These are phyloP conservation scores for Epizoanthus fatuus DNA, from an alignment of 92 coral and sea anemone species.

Conservation along the genomic window DNA sequence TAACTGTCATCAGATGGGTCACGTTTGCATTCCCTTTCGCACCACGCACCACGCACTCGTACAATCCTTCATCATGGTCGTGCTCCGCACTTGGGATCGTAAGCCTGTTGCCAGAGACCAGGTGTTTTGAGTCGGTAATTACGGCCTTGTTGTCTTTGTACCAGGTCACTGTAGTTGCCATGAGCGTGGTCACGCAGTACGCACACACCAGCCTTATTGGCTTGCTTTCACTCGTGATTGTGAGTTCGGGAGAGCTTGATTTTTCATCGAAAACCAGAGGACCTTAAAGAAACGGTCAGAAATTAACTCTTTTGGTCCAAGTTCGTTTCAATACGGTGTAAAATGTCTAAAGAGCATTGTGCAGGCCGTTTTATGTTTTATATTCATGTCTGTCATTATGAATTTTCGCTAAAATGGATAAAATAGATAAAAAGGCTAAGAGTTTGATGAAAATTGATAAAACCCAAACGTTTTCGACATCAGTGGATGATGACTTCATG, in stretches of 20 bases:
- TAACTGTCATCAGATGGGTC: slow-evolving; percentile 58
- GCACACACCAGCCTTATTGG: slow-evolving; percentile 2
- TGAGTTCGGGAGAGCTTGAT: slow-evolving; percentile 1
- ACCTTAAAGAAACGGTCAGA: neutral
- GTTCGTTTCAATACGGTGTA: too few relatives aligned
- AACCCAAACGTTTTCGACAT: too few relatives aligned
- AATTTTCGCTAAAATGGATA: too few relatives aligned
- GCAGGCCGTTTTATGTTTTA: too few relatives aligned
- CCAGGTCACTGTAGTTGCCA: slow-evolving; percentile 20
- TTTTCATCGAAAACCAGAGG: slow-evolving; percentile 13
- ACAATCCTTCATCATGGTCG: slow-evolving; percentile 72
- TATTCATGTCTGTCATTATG: too few relatives aligned
- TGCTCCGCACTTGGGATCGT: slow-evolving; percentile 44
- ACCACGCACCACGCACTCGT: slow-evolving; percentile 58
- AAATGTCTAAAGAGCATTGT: too few relatives aligned
- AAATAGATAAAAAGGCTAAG: too few relatives aligned
- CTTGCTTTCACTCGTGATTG: neutral
- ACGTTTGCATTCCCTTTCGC: slow-evolving; percentile 39
- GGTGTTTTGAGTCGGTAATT: neutral
- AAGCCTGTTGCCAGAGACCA: slow-evolving; percentile 31
- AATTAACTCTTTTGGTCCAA: neutral
- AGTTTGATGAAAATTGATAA: too few relatives aligned
- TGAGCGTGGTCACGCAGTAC: slow-evolving; percentile 26
- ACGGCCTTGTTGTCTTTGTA: slow-evolving; percentile 61
- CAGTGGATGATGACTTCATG: too few relatives aligned